Conservation (phyloP, 2,797 vertebrate species). For the Scyliorhinus canicula region DNA sequence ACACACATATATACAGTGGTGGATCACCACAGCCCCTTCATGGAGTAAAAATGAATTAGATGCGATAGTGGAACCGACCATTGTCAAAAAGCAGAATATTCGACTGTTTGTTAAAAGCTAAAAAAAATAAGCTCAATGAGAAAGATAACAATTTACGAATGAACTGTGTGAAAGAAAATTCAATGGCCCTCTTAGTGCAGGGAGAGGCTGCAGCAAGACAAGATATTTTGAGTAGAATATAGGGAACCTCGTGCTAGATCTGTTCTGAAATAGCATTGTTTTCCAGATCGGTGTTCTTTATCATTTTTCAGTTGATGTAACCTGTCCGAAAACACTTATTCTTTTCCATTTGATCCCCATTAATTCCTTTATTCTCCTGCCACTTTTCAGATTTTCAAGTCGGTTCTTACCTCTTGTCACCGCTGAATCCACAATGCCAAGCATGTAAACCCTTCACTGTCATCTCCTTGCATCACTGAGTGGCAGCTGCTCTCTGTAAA, state of each 20-base stretch:
- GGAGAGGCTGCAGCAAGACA: neutral
- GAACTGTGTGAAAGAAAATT: neutral
- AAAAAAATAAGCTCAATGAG: neutral
- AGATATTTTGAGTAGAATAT: neutral
- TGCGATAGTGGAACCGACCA: neutral
- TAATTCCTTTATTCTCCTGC: neutral
- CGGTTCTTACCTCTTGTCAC: neutral
- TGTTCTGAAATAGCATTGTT: neutral
- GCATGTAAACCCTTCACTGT: slow-evolving; percentile 14
- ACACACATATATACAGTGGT: too few relatives aligned
- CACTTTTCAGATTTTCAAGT: too few relatives aligned
- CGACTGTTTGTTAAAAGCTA: neutral
- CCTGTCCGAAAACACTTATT: neutral
- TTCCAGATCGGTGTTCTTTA: neutral
- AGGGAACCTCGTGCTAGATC: neutral
- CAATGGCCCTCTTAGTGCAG: neutral
- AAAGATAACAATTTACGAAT: neutral
- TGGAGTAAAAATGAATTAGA: neutral
- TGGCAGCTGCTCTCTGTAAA: neutral
- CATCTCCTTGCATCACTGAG: neutral
- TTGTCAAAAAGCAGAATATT: neutral
- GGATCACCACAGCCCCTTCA: too few relatives aligned
- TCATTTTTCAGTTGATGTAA: neutral
- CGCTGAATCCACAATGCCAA: neutral
- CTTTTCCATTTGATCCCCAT: neutral